Conservation (phyloP, 2,888 invertebrate genomes). For the Euplagia quadripunctaria region DNA sequence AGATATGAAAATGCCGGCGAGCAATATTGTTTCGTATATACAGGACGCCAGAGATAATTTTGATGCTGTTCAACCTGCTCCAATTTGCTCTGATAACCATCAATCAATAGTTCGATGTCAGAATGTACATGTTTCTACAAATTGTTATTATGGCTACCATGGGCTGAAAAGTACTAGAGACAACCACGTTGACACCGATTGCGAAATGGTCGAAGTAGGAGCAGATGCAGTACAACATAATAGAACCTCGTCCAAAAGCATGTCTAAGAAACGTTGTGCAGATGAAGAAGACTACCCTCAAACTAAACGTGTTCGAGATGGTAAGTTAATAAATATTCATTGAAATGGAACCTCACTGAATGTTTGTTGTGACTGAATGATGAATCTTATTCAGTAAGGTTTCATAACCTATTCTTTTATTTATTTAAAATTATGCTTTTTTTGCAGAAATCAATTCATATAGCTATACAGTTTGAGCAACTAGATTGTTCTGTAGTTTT, state of each 20-base stretch:
- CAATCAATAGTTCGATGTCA: constrained; percentile 77
- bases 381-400: constrained; percentile 63
- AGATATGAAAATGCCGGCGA: constrained; percentile 73
- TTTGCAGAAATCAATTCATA: constrained; percentile 24
- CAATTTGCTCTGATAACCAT: constrained; percentile 74
- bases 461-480: constrained; percentile 38
- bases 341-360: constrained; percentile 72
- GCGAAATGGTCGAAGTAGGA: constrained; percentile 78
- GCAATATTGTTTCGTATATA: constrained; percentile 76
- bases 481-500: constrained; percentile 47
- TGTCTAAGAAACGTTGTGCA: constrained; percentile 78
- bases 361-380: constrained; percentile 20
- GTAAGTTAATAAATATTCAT: constrained; percentile 66
- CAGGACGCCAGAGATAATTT: constrained; percentile 83
- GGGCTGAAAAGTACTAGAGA: constrained; percentile 64
- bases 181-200: constrained; percentile 67
- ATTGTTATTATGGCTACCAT: constrained; percentile 86
- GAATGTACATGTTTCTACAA: constrained; percentile 82
- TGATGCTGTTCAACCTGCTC: constrained; percentile 80
- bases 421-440: constrained; percentile 23
- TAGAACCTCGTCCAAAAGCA: constrained; percentile 53
- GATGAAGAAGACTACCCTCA: constrained; percentile 72
- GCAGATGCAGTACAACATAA: constrained; percentile 44
- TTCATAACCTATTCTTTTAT: constrained; percentile 47
- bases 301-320: constrained; percentile 80